Base-by-base conservation (phyloP, 2,888 invertebrate genomes). In the Brachyptera risi region DNA sequence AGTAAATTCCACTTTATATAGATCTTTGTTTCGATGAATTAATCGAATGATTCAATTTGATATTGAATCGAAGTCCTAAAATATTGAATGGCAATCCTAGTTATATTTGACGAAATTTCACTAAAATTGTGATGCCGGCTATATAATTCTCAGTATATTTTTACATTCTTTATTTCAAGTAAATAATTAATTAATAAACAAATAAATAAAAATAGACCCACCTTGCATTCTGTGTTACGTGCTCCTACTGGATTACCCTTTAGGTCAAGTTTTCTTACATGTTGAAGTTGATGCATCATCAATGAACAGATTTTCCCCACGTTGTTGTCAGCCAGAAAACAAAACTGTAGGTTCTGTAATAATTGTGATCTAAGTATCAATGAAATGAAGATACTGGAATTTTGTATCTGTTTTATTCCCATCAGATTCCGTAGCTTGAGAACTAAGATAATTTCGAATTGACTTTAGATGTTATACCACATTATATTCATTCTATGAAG, bases 221-320 rank as follows among this genome's bases (percentile, higher is more conserved):
- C 54, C 54, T 35, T 23, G 21, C 37, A 54, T 40, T 26, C 26
- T 11, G 27, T 21, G 35, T 42, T 56, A 7, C 19, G 35, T 21
- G 15, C 19, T 15, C 19, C 2, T 13, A 61, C 21, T 19, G 83
- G 82, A 67, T 83, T 83, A 7, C 72, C 69, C 59, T 78, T 71
- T 4, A 83, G 68, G 63, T 83, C 83, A 1, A 83, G 74, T 74
- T 81, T 77, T 65, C 79, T 80, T 31, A 83, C 21, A 27, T 65
- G 62, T 37, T 44, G 24, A 3, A 61, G 35, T 40, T 50, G 37
- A n/a, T 50, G 40, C 9, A 63, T 24, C 1, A 49, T 24, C n/a
- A 23, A 68, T 13, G 73, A 72, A 0, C 75, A 51, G 21, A 76
- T 68, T 23, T 69, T 66, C 37, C 69, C 70, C 0, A 75, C 73